Percentiles rank a stretch among this genome's conserved stretches.
Conservation (phyloP, 2,797 vertebrate genomes). For the Sebastes kiyomatsui region DNA sequence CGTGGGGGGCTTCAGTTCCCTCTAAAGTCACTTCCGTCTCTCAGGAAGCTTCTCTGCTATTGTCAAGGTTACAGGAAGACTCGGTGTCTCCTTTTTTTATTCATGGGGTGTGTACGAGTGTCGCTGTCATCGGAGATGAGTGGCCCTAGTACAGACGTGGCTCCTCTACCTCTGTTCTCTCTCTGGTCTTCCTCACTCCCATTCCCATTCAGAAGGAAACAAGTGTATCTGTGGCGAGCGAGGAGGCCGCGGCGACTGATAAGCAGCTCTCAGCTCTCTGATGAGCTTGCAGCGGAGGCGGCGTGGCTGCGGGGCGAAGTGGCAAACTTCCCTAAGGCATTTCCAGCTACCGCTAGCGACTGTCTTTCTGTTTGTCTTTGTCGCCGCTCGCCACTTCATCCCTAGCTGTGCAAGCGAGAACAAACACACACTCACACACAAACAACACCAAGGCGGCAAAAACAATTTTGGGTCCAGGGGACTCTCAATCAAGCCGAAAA, state of each 20-base stretch:
- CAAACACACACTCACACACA: slow-evolving; percentile 21
- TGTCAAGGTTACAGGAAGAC: slow-evolving; percentile 66
- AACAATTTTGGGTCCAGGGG: slow-evolving; percentile 57
- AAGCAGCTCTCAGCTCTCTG: slow-evolving; percentile 62
- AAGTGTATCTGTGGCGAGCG: slow-evolving; percentile 52
- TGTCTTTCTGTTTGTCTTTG: slow-evolving; percentile 45
- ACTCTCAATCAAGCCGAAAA: slow-evolving; percentile 69
- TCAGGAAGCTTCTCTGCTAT: slow-evolving; percentile 44
- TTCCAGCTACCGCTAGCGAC: slow-evolving; percentile 7
- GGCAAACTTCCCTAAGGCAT: slow-evolving; percentile 52
- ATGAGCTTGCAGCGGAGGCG: slow-evolving; percentile 39
- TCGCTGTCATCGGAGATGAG: slow-evolving; percentile 56
- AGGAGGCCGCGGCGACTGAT: slow-evolving; percentile 49
- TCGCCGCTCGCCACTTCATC: slow-evolving; percentile 33
- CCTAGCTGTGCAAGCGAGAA: slow-evolving; percentile 23
- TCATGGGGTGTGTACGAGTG: slow-evolving; percentile 35
- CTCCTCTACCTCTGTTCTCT: slow-evolving; percentile 34
- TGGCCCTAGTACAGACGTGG: slow-evolving; percentile 24
- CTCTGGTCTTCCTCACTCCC: slow-evolving; percentile 25
- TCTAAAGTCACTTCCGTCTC: slow-evolving; percentile 55
- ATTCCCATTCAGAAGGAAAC: slow-evolving; percentile 47
- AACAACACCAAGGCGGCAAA: slow-evolving; percentile 41
- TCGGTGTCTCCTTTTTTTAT: slow-evolving; percentile 37
- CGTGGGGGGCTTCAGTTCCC: slow-evolving; percentile 48
- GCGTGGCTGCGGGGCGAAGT: slow-evolving; percentile 50